Percentiles rank a stretch among this genome's conserved stretches.
These are phyloP conservation scores for Forbesichthys papilliferus DNA, from an alignment of 2,113 vertebrate species.

Conservation along the genomic window DNA sequence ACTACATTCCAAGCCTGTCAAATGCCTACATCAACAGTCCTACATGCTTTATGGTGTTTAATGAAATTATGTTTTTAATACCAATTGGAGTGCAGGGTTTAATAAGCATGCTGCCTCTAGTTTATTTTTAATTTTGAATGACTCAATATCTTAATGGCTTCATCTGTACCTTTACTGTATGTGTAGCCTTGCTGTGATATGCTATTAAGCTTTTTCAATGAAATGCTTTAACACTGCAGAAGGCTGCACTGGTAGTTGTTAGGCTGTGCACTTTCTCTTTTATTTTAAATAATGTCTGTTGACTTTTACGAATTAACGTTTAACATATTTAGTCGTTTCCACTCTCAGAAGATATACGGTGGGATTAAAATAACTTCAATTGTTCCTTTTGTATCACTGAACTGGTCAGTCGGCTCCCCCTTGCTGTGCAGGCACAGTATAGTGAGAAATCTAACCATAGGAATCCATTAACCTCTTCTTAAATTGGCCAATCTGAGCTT, in stretches of 20 bases:
- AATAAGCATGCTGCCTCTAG: too few relatives aligned
- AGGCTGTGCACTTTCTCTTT: background rate
- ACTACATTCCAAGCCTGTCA: background rate
- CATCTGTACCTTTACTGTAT: background rate
- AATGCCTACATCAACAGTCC: background rate
- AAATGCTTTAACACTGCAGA: background rate
- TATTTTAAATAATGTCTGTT: slow-evolving; percentile 10
- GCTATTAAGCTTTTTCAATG: background rate
- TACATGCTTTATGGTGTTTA: background rate
- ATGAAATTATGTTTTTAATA: background rate
- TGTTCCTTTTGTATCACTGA: slow-evolving; percentile 28
- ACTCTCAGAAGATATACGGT: slow-evolving; percentile 11
- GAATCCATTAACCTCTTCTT: slow-evolving; percentile 75
- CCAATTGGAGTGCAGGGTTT: background rate
- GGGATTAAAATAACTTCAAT: slow-evolving; percentile 10
- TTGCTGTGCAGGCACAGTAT: slow-evolving; percentile 53
- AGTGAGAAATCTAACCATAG: slow-evolving; percentile 59
- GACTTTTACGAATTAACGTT: slow-evolving; percentile 1
- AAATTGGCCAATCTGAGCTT: slow-evolving; percentile 77
- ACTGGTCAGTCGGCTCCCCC: slow-evolving; percentile 27
- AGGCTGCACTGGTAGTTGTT: background rate
- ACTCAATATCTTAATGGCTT: background rate
- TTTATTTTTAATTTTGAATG: background rate
- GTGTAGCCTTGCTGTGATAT: background rate
- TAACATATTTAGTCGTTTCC: background rate